Evolutionary conservation across 2,113 vertebrate genomes (phyloP).

Genomic region (Neotragus moschatus): DNA sequence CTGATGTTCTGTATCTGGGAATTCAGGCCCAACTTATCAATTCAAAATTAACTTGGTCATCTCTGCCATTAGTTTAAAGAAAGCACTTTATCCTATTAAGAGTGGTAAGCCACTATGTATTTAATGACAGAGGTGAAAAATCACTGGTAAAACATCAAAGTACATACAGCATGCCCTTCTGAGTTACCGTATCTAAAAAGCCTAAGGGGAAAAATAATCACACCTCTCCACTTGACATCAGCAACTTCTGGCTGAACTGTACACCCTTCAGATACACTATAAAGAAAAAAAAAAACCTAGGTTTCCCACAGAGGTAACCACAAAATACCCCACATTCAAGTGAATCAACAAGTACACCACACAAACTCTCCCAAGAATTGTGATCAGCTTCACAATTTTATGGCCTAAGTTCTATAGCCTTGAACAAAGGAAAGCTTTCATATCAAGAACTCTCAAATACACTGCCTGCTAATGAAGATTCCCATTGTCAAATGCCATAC

Average conservation of each 20-base stretch:
- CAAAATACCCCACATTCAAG: not conserved
- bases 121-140: fast-evolving
- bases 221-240: not conserved
- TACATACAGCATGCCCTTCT: not conserved
- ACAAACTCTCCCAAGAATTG: not conserved
- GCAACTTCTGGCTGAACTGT: not conserved
- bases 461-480: not conserved
- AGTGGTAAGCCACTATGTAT: not conserved
- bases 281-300: not conserved
- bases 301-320: not conserved
- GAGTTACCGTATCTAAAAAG: not conserved
- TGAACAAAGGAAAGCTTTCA: not conserved
- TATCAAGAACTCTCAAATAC: not conserved
- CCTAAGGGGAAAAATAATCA: not conserved
- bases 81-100: not conserved
- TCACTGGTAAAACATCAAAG: not conserved
- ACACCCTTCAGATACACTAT: not conserved
- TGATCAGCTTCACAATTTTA: not conserved
- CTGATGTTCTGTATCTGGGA: not conserved
- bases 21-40: not conserved
- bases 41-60: not conserved
- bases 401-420: not conserved
- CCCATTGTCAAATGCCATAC: not conserved
- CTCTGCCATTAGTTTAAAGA: not conserved
- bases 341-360: not conserved